phyloP scores from a whole-genome alignment of 1,140 invertebrate genomes.

The Micrasema longulum region DNA sequence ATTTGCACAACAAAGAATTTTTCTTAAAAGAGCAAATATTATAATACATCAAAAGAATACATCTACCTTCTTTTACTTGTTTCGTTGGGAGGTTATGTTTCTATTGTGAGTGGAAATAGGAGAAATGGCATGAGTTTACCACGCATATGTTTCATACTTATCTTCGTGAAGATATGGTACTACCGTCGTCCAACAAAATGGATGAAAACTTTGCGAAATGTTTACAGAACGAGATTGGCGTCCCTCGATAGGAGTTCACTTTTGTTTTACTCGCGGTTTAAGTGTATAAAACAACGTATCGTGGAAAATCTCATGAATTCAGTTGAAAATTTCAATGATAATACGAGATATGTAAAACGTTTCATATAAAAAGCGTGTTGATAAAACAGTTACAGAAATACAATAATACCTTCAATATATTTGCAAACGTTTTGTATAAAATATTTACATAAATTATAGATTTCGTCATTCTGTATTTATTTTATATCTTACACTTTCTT shows the following conservation, averaged over 20 bases:
- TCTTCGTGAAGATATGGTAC: not conserved
- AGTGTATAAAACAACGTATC: too few species aligned
- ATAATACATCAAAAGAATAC: conserved; percentile 6
- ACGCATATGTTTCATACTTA: not conserved
- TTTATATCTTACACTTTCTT: too few species aligned
- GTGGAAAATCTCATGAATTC: too few species aligned
- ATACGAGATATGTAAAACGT: too few species aligned
- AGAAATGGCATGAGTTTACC: not conserved
- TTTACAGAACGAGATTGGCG: not conserved
- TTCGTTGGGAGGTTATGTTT: conserved; percentile 3
- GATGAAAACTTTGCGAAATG: conserved; percentile 4
- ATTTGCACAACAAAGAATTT: not conserved
- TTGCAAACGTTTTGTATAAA: too few species aligned
- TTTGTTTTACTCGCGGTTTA: too few species aligned
- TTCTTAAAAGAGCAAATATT: not conserved
- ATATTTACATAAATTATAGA: too few species aligned
- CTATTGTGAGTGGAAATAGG: not conserved
- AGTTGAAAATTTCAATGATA: too few species aligned
- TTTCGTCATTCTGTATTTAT: too few species aligned
- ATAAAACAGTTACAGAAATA: too few species aligned
- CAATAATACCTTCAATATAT: too few species aligned
- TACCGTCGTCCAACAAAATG: not conserved
- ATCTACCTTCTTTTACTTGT: not conserved
- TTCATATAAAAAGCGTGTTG: too few species aligned
- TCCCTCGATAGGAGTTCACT: not conserved